phyloP scores from a whole-genome alignment of 2,888 invertebrate genomes.

The Gonocerus acuteangulatus region DNA sequence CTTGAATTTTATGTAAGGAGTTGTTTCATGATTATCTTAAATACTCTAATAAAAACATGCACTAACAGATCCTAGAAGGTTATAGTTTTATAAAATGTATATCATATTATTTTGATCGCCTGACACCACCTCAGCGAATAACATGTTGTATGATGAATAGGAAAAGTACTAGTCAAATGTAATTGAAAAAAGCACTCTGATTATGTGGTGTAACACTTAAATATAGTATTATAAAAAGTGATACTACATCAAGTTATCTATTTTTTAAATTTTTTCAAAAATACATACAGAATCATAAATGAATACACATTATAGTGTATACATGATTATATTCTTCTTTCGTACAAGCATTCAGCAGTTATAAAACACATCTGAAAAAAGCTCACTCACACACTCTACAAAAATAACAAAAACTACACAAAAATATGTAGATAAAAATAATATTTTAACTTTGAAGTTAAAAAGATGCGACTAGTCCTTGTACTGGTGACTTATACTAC shows the following conservation, averaged over 20 bases:
- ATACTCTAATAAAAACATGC: conserved; percentile 18
- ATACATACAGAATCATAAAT: conserved; percentile 26
- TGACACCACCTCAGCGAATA: conserved; percentile 16
- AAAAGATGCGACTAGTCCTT: conserved; percentile 28
- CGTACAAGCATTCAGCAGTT: conserved; percentile 26
- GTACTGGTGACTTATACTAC: conserved; percentile 27
- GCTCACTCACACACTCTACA: conserved; percentile 25
- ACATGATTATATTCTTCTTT: conserved; percentile 23
- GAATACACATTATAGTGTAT: conserved; percentile 24
- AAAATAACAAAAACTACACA: conserved; percentile 27
- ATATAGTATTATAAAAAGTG: conserved; percentile 23
- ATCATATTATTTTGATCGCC: conserved; percentile 7
- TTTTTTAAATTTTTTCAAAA: conserved; percentile 21
- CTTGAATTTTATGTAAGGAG: too few relatives aligned
- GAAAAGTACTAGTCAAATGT: conserved; percentile 24
- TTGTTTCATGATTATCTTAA: background rate
- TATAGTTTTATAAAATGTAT: conserved; percentile 8
- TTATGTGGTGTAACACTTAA: conserved; percentile 24
- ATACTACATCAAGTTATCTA: conserved; percentile 24
- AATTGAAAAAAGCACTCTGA: conserved; percentile 22
- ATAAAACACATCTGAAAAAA: conserved; percentile 26
- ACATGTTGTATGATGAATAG: conserved; percentile 17
- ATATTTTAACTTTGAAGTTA: conserved; percentile 27
- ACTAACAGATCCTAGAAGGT: conserved; percentile 16
- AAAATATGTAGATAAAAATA: conserved; percentile 27